Percentiles rank a stretch among this genome's conserved stretches.
These are phyloP conservation scores for Reticulitermes lucifugus DNA, from an alignment of 2,888 invertebrate genomes.

Conservation along the genomic window DNA sequence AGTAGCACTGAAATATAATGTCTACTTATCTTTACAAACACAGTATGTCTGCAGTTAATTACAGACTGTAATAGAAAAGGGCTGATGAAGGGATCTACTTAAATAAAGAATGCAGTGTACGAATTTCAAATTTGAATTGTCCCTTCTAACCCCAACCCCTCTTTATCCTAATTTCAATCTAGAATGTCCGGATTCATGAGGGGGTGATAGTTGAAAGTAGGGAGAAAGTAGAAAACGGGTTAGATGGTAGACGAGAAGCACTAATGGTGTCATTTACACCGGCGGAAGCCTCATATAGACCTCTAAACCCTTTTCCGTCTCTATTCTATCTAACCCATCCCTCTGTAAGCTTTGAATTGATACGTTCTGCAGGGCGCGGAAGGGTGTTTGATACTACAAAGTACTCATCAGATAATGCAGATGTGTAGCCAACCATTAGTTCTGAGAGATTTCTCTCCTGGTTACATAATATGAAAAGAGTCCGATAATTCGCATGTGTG, in stretches of 20 bases:
- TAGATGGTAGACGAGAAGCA: conserved; percentile 36
- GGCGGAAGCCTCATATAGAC: conserved; percentile 31
- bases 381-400: not conserved
- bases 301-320: conserved; percentile 8
- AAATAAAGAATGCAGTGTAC: conserved; percentile 24
- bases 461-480: not conserved
- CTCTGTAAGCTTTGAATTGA: not conserved
- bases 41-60: conserved; percentile 15
- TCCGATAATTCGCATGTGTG: not conserved
- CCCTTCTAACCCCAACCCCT: conserved; percentile 19
- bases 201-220: not conserved
- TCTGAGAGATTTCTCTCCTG: not conserved
- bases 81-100: conserved; percentile 10
- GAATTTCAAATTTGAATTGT: conserved; percentile 35
- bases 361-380: not conserved
- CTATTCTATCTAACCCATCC: not conserved
- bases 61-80: conserved; percentile 19
- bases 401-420: not conserved
- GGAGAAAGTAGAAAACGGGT: not conserved
- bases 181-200: not conserved
- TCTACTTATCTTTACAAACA: conserved; percentile 25
- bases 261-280: conserved; percentile 51
- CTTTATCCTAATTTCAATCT: conserved; percentile 44
- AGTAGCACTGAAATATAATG: conserved; percentile 19
- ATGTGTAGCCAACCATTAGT: conserved; percentile 7